Base-by-base conservation (phyloP, 2,888 invertebrate genomes). In the Pollenia amentaria region DNA sequence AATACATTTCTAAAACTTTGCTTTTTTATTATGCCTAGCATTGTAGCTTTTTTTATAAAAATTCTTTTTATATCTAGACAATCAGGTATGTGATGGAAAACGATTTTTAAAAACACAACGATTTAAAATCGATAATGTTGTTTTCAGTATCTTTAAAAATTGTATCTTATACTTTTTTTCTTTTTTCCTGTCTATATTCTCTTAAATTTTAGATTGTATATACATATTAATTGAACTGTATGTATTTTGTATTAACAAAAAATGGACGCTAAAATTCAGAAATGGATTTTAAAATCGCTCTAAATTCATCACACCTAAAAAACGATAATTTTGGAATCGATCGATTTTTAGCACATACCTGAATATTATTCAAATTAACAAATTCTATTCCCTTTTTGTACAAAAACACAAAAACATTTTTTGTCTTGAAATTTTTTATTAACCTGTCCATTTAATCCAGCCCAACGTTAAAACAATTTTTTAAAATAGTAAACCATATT, bases 401-500 rank as follows among this genome's bases (percentile, higher is more conserved):
- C 40, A 62, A 18, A 14, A 75, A 21, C 16, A 75, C 10, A 48
- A 80, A 77, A 53, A n/a, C 18, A 62, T 57, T 48, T 38, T 6
- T 53, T 75, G 14, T 69, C 78, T 76, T 67, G 29, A 51, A 42
- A 75, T 76, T 83, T 38, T 53, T 78, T 53, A 75, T 76, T 60
- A 84, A 84, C 86, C 83, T 87, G 87, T 87, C 87, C 87, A 84
- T 80, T 80, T 80, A 87, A 83, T 87, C 87, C 87, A 87, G 80
- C 87, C 87, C 87, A 87, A 87, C 87, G 87, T 87, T 80, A 83
- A 72, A 65, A 18, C 29, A 78, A 65, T 73, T 67, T 79, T 87
- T 80, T 77, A 51, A 69, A 67, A 85, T 67, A 81, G 44, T 69
- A 87, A 82, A 69, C 38, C 60, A 18, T 81, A 85, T 77, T 44